Evolutionary conservation across 1,140 invertebrate species (phyloP), one percentile per base, ranked within the genome.

Genomic region (Drosophila tristis): DNA sequence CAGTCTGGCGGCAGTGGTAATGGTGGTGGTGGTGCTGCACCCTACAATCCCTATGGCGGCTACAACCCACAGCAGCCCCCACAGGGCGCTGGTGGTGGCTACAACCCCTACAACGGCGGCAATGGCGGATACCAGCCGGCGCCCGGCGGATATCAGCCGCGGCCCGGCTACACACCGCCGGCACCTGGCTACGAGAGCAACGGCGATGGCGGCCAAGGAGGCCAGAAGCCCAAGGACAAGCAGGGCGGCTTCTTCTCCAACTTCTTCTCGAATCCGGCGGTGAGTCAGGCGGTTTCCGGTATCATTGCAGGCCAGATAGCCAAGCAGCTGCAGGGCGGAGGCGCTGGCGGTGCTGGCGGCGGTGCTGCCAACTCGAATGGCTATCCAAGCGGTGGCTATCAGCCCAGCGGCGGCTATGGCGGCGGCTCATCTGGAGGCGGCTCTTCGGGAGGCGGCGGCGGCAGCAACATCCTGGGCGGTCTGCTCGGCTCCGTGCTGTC

Each of bases 281-380:
- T 92, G 53, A 91, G 77, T 80, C 89, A 91, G 78, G 91, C 91
- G 54, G 87, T 92, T 8, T 79, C 81, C 43, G 91, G 91, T 68
- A 91, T 92, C 48, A 90, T 92, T 90, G 87, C 90, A 61, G 90
- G 89, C 47, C 91, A 92, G 66, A 91, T 92, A 35, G 71, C 87
- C 53, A 92, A 92, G 45, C 77, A 86, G 54, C 66, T 92, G 25
- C 78, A 91, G 53, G 91, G 91, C 1, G 89, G 89, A 8, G 80
- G 77, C 9, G 64, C 39, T 11, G 75, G 72, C 23, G 66, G 50
- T 15, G 56, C 51, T 6, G 77, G 57, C 8, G 74, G 58, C 26
- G 81, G 63, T 5, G 73, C 50, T 25, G 74, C 64, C 31, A 35
- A 4, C 4, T 13, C 35, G 3, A 39, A 39, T 5, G 65, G 71